phyloP scores from a whole-genome alignment of 30 jellyfish, hydroid and myxozoan species.

The Hydra vulgaris region DNA sequence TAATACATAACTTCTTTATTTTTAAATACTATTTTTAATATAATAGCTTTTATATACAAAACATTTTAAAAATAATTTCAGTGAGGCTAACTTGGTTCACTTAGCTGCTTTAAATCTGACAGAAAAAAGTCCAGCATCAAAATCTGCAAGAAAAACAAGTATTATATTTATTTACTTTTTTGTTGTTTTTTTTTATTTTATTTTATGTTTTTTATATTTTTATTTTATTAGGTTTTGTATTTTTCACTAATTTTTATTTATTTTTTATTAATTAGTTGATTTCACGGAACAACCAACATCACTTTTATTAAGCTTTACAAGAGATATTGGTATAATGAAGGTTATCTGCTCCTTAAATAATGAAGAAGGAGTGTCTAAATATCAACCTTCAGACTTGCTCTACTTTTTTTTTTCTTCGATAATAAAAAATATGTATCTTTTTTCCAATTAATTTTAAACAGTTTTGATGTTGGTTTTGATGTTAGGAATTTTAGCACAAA shows the following conservation, averaged over 20 bases:
- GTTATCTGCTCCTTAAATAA: slow-evolving; percentile 4
- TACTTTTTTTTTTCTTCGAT: neutral
- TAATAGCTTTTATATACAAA: too few species aligned
- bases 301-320: slow-evolving; percentile 11
- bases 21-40: too few species aligned
- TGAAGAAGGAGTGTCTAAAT: neutral
- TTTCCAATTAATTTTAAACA: neutral
- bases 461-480: too few species aligned
- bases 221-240: neutral
- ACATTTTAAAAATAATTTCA: too few species aligned
- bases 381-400: neutral
- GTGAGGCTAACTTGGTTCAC: slow-evolving; percentile 56
- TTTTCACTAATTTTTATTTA: neutral
- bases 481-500: too few species aligned
- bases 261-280: neutral
- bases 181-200: neutral
- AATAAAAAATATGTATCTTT: neutral
- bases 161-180: too few species aligned
- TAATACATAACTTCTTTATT: too few species aligned
- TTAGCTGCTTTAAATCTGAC: slow-evolving; percentile 69
- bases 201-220: neutral
- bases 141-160: slow-evolving; percentile 48
- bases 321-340: slow-evolving; percentile 25
- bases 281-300: slow-evolving; percentile 22
- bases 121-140: slow-evolving; percentile 40